phyloP scores from a whole-genome alignment of 53 echinoderm and acorn worm species.

The Astropecten irregularis region DNA sequence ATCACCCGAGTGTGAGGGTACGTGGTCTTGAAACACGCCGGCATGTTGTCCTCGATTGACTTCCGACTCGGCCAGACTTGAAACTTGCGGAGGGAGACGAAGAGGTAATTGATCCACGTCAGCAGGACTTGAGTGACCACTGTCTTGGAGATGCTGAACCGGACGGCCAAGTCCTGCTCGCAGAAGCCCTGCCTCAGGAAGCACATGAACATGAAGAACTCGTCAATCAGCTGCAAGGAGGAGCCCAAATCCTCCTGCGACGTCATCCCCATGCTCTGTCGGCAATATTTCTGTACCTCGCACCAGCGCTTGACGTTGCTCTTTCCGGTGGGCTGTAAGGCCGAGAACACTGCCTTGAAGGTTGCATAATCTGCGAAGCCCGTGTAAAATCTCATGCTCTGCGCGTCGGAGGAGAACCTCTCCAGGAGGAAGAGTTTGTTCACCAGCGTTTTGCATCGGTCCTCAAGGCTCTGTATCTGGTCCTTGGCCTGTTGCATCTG shows the following conservation, averaged over 20 bases:
- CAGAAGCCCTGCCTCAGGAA: slow-evolving; percentile 23
- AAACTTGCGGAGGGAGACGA: slow-evolving; percentile 1
- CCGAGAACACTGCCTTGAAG: not conserved
- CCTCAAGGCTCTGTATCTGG: not conserved
- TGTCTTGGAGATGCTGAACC: slow-evolving; percentile 1
- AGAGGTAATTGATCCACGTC: slow-evolving; percentile 43
- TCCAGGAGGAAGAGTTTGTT: slow-evolving; percentile 16
- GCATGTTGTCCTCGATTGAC: not conserved
- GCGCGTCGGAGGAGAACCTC: not conserved
- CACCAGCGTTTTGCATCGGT: not conserved
- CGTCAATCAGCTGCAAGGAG: slow-evolving; percentile 1
- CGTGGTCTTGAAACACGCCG: slow-evolving; percentile 14
- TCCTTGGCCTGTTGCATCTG: not conserved
- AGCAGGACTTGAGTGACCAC: slow-evolving; percentile 13
- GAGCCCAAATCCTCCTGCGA: not conserved
- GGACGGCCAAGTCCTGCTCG: slow-evolving; percentile 30
- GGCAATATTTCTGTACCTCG: slow-evolving; percentile 21
- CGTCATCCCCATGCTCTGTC: not conserved
- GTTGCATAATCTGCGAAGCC: slow-evolving; percentile 28
- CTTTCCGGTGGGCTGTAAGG: slow-evolving; percentile 1
- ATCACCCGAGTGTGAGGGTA: slow-evolving; percentile 36
- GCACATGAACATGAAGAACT: slow-evolving; percentile 51
- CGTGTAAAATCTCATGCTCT: slow-evolving; percentile 23
- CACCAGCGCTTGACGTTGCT: not conserved
- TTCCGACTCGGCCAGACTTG: slow-evolving; percentile 47